Percentiles rank a stretch among this genome's conserved stretches.
Conservation (phyloP, 2,888 invertebrate species). For the Philonicus albiceps region DNA sequence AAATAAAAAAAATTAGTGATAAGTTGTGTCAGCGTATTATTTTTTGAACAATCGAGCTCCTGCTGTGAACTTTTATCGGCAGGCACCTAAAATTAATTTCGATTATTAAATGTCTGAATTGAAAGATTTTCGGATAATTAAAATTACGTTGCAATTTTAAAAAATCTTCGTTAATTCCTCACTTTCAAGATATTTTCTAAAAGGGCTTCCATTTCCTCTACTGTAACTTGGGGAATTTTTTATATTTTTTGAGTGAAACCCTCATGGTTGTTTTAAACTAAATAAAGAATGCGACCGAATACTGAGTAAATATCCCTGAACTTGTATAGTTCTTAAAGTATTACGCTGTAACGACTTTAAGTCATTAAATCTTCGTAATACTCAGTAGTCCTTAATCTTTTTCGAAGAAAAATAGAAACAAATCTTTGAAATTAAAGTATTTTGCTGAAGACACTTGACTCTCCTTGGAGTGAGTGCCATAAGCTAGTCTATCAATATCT, state of each 20-base stretch:
- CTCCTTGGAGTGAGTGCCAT: neutral
- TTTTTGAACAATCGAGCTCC: neutral
- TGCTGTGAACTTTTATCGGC: neutral
- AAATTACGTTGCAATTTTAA: too few species aligned
- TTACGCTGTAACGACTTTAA: neutral
- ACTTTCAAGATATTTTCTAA: too few species aligned
- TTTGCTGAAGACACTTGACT: neutral
- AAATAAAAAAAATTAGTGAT: neutral
- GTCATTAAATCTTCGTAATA: neutral
- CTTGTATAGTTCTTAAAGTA: neutral
- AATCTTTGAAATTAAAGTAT: neutral
- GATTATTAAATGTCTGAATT: neutral
- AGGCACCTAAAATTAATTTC: neutral
- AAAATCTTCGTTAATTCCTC: too few species aligned
- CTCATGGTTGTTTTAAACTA: neutral
- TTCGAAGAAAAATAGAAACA: neutral
- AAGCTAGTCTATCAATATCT: neutral
- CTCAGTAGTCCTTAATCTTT: neutral
- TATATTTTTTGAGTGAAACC: too few species aligned
- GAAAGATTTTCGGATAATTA: neutral
- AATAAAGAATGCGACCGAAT: neutral
- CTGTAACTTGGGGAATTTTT: too few species aligned
- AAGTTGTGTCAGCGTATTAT: neutral
- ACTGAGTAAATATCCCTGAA: neutral
- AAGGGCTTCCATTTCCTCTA: too few species aligned